Evolutionary conservation across 2,888 invertebrate species (phyloP), one percentile per base, ranked within the genome.

Genomic region (Crematogaster levior): DNA sequence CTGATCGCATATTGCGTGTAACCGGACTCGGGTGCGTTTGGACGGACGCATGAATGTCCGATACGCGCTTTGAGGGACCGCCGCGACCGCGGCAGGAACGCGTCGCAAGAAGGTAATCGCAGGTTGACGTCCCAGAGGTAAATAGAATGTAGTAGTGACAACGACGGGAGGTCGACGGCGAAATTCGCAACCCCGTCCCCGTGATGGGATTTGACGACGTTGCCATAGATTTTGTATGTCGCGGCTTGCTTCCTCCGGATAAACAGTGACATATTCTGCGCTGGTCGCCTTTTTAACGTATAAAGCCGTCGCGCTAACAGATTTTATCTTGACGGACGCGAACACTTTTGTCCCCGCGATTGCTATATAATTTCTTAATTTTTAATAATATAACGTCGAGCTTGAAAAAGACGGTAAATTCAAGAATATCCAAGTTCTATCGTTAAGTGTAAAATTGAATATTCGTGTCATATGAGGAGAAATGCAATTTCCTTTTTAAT

Each of bases 131-230:
- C 56, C 68, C 10, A 68, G 65, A 73, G 58, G 79, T 82, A 86
- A 82, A 87, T 79, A 79, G 84, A 53, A 43, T 27, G 37, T 21
- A 53, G 27, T 27, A 81, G 81, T 75, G 80, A 72, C 18, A 37
- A 43, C n/a, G 77, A 53, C 21, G 65, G 56, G 30, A 60, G 53
- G 63, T 68, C 60, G 79, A 40, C 79, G 63, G 77, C 70, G 85
- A 86, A 86, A 89, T 89, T 89, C 85, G 85, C 88, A 46, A 84
- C 74, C 86, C 63, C 79, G 66, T 80, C 77, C n/a, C n/a, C 82
- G 86, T 85, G 85, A 89, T 89, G 82, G 84, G 88, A 88, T 89
- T 89, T 89, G 89, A 89, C 88, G 81, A 82, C 37, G 83, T 85
- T 82, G 84, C 82, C 83, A 79, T 83, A 82, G 70, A 88, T 88